Conservation (phyloP, 2,113 vertebrate species). For the Chaetodon trifascialis region DNA sequence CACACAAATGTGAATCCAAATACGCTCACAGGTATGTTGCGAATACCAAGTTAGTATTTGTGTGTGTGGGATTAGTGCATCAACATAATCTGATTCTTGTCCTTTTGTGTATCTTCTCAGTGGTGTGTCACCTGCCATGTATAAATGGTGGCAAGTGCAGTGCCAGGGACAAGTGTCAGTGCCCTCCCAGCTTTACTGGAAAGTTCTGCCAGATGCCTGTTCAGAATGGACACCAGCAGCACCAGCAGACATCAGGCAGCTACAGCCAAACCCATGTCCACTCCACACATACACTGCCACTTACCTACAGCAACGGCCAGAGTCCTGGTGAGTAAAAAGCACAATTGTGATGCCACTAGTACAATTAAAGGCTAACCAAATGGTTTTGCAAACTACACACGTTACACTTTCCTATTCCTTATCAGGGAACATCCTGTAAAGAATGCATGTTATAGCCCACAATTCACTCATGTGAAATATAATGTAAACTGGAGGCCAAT, state of each 20-base stretch:
- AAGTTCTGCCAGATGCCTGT: conserved; percentile 96
- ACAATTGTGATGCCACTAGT: not conserved
- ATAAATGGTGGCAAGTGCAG: conserved; percentile 98
- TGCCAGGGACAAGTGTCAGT: conserved; percentile 95
- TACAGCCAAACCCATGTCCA: conserved; percentile 89
- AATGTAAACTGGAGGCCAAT: not conserved
- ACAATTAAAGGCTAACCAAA: not conserved
- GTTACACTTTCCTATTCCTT: not conserved
- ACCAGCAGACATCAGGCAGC: conserved; percentile 71
- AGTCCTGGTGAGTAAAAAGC: conserved; percentile 87
- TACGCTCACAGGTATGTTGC: not conserved
- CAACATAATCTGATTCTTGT: not conserved
- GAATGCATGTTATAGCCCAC: not conserved
- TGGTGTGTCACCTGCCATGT: conserved; percentile 98
- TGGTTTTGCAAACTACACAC: not conserved
- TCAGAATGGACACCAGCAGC: conserved; percentile 78
- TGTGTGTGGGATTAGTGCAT: not conserved
- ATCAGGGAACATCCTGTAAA: not conserved
- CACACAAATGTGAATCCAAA: conserved; percentile 21
- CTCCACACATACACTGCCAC: conserved; percentile 95
- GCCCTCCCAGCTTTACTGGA: conserved; percentile 95
- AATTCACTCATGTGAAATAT: not conserved
- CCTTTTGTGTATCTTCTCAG: conserved; percentile 77
- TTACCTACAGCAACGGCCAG: conserved; percentile 93
- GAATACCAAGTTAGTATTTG: not conserved